phyloP scores from a whole-genome alignment of 2,797 vertebrate genomes.

The Jordanella pulchra region DNA sequence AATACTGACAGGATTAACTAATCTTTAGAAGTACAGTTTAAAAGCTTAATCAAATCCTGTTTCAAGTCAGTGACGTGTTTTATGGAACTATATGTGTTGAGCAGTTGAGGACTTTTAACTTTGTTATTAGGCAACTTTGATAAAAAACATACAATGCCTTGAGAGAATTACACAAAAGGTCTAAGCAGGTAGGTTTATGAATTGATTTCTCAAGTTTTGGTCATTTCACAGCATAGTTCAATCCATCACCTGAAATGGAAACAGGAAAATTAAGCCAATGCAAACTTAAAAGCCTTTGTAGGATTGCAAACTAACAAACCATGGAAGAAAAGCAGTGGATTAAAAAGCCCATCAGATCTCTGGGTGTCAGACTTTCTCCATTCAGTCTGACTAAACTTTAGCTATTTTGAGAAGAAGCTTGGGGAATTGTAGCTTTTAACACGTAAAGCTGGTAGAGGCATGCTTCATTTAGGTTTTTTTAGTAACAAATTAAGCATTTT shows the following conservation, averaged over 20 bases:
- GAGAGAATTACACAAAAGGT: background rate
- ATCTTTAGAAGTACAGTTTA: slow-evolving; percentile 43
- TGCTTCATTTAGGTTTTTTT: too few relatives aligned
- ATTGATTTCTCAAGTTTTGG: background rate
- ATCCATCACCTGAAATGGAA: background rate
- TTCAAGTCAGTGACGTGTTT: slow-evolving; percentile 36
- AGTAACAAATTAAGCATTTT: too few relatives aligned
- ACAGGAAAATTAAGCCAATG: background rate
- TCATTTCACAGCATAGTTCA: background rate
- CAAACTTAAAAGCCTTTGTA: background rate
- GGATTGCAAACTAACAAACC: background rate
- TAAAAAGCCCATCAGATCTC: background rate
- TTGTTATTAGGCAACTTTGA: background rate
- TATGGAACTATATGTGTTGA: slow-evolving; percentile 12
- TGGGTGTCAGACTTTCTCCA: background rate
- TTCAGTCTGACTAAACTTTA: background rate
- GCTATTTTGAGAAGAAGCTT: too few relatives aligned
- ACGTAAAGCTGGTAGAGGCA: too few relatives aligned
- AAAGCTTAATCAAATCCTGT: slow-evolving; percentile 37
- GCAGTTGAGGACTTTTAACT: background rate
- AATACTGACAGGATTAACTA: slow-evolving; percentile 44
- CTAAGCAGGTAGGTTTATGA: background rate
- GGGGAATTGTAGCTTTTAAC: too few relatives aligned
- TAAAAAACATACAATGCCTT: background rate
- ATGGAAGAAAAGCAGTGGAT: background rate